These are phyloP conservation scores for Gobius niger DNA, from an alignment of 2,113 vertebrate genomes.

Conservation along the genomic window DNA sequence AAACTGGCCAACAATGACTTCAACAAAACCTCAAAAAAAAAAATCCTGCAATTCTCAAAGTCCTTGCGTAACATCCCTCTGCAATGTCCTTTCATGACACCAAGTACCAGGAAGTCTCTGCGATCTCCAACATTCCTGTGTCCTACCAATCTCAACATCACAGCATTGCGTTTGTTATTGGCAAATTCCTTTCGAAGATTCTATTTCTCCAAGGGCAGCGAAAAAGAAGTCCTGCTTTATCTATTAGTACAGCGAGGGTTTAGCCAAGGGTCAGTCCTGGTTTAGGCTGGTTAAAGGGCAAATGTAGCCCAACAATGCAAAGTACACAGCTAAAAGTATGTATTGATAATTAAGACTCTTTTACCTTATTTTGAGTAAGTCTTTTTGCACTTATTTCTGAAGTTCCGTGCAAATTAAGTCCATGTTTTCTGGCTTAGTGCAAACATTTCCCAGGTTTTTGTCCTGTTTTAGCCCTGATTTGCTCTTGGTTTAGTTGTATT, in stretches of 20 bases:
- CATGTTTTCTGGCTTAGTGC: no score
- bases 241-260: background rate
- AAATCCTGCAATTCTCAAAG: constrained; percentile 5
- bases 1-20: background rate
- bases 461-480: no score
- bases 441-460: no score
- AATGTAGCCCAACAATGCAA: no score
- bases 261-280: background rate
- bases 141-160: constrained; percentile 7
- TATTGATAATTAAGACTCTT: no score
- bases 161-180: constrained; percentile 6
- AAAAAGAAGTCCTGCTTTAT: constrained; percentile 32
- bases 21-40: no score
- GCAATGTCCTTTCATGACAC: constrained; percentile 27
- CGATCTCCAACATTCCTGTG: constrained; percentile 15
- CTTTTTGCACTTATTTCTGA: no score
- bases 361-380: no score
- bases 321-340: no score
- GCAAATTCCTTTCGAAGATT: constrained; percentile 48
- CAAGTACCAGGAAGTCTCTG: constrained; percentile 37
- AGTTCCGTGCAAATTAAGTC: no score
- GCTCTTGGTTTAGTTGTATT: no score
- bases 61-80: constrained; percentile 37
- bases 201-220: constrained; percentile 30
- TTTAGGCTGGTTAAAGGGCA: background rate